These are phyloP conservation scores for Drosophila teissieri DNA, from an alignment of 1,140 invertebrate species.

Conservation along the genomic window DNA sequence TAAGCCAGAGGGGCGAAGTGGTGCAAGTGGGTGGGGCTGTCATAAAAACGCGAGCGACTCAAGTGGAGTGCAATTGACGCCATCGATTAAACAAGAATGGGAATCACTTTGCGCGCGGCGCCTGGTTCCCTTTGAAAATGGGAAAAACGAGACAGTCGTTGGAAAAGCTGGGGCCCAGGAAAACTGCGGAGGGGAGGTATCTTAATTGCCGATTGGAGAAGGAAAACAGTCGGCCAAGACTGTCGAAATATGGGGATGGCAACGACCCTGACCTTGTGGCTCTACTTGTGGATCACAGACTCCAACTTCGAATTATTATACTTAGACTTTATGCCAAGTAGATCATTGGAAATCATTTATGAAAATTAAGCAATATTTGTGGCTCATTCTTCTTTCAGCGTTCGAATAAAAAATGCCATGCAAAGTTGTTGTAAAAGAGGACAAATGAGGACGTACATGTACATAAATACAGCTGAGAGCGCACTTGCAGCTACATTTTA, in stretches of 20 bases:
- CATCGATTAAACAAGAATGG: constrained; percentile 74
- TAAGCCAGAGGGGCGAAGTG: constrained; percentile 1
- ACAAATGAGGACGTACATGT: constrained; percentile 19
- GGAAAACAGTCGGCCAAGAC: not conserved
- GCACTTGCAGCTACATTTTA: constrained; percentile 18
- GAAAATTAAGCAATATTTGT: too few species aligned
- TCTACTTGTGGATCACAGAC: not conserved
- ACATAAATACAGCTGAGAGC: constrained; percentile 1
- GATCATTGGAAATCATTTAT: too few species aligned
- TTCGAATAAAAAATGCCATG: not conserved
- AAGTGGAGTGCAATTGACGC: constrained; percentile 70
- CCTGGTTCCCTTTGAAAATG: not conserved
- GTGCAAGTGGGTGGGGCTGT: not conserved
- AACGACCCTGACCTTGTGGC: constrained; percentile 55
- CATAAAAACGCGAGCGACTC: constrained; percentile 30
- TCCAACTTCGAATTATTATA: not conserved
- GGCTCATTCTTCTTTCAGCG: not conserved
- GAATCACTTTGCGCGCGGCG: constrained; percentile 29
- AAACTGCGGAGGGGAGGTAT: not conserved
- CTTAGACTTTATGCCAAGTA: too few species aligned
- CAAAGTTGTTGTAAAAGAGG: constrained; percentile 4
- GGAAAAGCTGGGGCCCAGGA: not conserved
- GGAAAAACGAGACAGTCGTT: not conserved
- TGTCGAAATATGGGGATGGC: constrained; percentile 17
- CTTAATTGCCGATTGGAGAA: constrained; percentile 24